Evolutionary conservation across 2,113 vertebrate species (phyloP).

Genomic region (Formicarius rufipectus): DNA sequence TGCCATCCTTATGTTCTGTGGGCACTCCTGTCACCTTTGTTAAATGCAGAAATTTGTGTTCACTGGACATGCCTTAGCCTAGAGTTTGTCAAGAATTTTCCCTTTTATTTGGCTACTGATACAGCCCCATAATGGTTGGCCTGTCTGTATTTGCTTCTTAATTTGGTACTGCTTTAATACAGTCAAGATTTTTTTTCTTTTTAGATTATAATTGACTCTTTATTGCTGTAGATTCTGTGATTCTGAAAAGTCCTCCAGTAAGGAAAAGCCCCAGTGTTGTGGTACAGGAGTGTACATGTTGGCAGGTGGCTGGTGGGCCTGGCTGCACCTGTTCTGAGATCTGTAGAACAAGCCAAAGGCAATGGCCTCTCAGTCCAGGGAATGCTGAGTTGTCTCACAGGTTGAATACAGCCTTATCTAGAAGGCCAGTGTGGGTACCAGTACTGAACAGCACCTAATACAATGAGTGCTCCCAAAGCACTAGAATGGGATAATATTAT

Average conservation of each 20-base stretch:
- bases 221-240: background rate
- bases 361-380: background rate
- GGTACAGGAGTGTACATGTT: background rate
- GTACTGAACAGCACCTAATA: background rate
- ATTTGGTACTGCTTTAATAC: background rate
- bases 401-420: background rate
- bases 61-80: background rate
- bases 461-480: background rate
- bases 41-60: background rate
- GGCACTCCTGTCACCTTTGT: background rate
- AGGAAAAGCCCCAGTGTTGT: background rate
- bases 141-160: background rate
- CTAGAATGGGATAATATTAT: background rate
- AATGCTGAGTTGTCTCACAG: background rate
- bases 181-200: background rate
- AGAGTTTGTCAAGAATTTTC: background rate
- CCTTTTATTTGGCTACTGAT: background rate
- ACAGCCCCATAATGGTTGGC: accelerated
- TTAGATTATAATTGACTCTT: background rate
- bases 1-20: accelerated
- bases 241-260: background rate
- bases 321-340: background rate
- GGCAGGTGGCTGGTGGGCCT: background rate
- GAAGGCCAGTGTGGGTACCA: background rate
- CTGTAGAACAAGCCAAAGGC: background rate